Conservation (phyloP, 1,140 invertebrate genomes). For the Ostrea denselamellosa region DNA sequence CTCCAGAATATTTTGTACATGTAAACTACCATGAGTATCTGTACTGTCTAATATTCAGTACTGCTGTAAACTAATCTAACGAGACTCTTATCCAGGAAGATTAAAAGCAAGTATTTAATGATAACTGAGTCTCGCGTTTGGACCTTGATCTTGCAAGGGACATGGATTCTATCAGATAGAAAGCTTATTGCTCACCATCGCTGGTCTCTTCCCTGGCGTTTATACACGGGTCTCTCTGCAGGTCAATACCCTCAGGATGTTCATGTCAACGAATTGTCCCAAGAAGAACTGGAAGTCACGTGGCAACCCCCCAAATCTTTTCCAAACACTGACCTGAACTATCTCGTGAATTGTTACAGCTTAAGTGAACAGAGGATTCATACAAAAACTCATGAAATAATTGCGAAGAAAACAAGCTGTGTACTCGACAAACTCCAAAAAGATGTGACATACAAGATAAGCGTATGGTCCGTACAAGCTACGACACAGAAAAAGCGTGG, state of each 20-base stretch:
- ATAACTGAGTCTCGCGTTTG: too few species aligned
- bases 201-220: too few species aligned
- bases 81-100: too few species aligned
- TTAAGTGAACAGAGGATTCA: background rate
- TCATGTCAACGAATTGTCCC: background rate
- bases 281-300: background rate
- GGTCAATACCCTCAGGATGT: constrained; percentile 1
- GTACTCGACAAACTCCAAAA: constrained; percentile 6
- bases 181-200: too few species aligned
- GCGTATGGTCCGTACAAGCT: background rate
- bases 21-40: too few species aligned
- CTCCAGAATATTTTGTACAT: too few species aligned
- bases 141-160: too few species aligned
- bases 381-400: constrained; percentile 16
- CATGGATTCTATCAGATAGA: too few species aligned
- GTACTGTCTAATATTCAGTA: too few species aligned
- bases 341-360: background rate
- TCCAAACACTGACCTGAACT: background rate
- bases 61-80: too few species aligned
- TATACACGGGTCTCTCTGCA: background rate
- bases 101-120: too few species aligned
- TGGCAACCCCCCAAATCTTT: background rate
- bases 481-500: background rate
- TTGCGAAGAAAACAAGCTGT: background rate
- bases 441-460: background rate